Percentiles rank a stretch among this genome's conserved stretches.
These are phyloP conservation scores for Ptychadena robeensis DNA, from an alignment of 2,797 vertebrate species.

Conservation along the genomic window DNA sequence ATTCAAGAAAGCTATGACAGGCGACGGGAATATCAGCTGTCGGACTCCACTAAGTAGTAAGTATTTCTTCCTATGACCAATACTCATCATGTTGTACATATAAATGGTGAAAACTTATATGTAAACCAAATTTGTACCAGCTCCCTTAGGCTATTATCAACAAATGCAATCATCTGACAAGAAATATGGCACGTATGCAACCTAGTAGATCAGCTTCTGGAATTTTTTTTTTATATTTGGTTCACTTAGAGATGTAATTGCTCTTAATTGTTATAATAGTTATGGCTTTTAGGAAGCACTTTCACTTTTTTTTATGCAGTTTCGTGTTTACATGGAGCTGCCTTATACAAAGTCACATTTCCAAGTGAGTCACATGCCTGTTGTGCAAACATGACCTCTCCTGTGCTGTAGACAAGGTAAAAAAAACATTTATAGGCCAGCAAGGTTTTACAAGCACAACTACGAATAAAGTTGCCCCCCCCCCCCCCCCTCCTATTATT, in stretches of 20 bases:
- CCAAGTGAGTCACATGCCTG: conserved; percentile 5
- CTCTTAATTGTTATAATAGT: neutral
- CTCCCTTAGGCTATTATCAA: neutral
- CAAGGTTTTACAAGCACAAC: neutral
- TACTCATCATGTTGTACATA: too few relatives aligned
- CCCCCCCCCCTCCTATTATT: too few relatives aligned
- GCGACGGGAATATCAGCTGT: conserved; percentile 93
- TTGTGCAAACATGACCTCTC: conserved; percentile 18
- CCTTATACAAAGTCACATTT: conserved; percentile 19
- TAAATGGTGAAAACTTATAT: too few relatives aligned
- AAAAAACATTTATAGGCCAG: neutral
- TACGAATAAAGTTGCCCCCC: too few relatives aligned
- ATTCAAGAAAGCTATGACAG: conserved; percentile 94
- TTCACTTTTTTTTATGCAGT: neutral
- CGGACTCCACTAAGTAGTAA: conserved; percentile 97
- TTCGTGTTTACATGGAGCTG: conserved; percentile 2
- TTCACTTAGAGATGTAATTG: neutral
- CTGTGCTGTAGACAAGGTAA: neutral
- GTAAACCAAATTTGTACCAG: too few relatives aligned
- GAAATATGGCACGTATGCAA: too few relatives aligned
- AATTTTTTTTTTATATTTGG: too few relatives aligned
- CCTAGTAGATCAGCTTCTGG: too few relatives aligned
- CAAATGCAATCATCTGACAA: too few relatives aligned
- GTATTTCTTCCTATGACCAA: conserved; percentile 65
- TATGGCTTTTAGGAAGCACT: neutral